These are phyloP conservation scores for Nesidiocoris tenuis DNA, from an alignment of 2,888 invertebrate species.

Conservation along the genomic window DNA sequence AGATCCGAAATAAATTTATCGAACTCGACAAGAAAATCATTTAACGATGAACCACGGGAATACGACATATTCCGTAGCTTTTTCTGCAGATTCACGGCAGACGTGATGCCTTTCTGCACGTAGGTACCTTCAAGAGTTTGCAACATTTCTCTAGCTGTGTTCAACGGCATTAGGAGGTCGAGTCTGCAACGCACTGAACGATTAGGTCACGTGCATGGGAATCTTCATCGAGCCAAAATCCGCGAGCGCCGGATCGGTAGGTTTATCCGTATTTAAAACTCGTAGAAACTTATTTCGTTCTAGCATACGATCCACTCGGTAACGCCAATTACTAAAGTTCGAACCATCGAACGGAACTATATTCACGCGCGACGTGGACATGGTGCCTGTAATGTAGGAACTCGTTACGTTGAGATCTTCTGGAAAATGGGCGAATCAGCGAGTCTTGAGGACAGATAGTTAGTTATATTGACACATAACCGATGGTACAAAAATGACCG, in stretches of 20 bases:
- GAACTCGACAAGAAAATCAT: constrained; percentile 10
- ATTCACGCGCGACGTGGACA: not conserved
- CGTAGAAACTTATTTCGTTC: not conserved
- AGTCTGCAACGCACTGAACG: constrained; percentile 3
- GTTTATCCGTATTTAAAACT: not conserved
- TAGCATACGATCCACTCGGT: not conserved
- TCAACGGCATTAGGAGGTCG: not conserved
- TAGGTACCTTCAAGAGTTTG: not conserved
- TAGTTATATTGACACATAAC: too few species aligned
- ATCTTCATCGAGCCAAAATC: constrained; percentile 2
- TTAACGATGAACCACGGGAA: not conserved
- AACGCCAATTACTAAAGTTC: not conserved
- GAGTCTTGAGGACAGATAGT: too few species aligned
- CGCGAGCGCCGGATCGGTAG: not conserved
- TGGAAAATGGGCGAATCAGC: too few species aligned
- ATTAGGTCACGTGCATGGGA: not conserved
- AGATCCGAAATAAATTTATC: not conserved
- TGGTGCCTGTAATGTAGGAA: not conserved
- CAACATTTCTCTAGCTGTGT: constrained; percentile 16
- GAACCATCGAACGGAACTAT: not conserved
- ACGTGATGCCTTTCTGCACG: not conserved
- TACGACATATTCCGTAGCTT: not conserved
- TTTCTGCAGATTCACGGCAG: not conserved
- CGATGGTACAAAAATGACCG: too few species aligned
- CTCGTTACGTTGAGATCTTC: too few species aligned